phyloP scores from a whole-genome alignment of 1,140 invertebrate species.

The Solenopsis fugax region DNA sequence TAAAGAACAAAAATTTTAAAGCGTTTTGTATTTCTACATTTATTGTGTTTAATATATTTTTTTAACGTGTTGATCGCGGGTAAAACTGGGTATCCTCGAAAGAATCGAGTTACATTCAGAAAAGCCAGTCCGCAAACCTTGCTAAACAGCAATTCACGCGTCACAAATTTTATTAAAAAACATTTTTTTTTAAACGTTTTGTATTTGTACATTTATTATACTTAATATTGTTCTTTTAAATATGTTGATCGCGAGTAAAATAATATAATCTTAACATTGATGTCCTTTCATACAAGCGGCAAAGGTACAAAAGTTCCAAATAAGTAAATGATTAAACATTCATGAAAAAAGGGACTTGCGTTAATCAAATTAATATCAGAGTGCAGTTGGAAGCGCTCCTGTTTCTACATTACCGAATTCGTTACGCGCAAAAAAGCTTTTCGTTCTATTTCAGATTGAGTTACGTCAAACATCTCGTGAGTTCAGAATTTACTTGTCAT shows the following conservation, averaged over 20 bases:
- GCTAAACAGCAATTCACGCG: too few relatives aligned
- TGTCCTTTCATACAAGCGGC: not conserved
- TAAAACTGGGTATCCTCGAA: not conserved
- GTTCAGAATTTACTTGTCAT: not conserved
- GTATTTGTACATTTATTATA: not conserved
- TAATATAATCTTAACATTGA: not conserved
- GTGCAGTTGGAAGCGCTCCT: not conserved
- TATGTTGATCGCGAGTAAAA: not conserved
- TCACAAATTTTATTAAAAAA: too few relatives aligned
- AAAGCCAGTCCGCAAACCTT: not conserved
- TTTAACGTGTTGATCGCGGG: not conserved
- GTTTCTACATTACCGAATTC: not conserved
- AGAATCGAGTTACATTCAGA: not conserved
- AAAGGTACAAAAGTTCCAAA: not conserved
- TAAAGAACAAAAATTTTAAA: not conserved
- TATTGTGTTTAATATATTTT: not conserved
- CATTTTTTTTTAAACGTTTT: too few relatives aligned
- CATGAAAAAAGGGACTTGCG: not conserved
- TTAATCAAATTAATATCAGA: conserved; percentile 6
- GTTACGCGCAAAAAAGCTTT: not conserved
- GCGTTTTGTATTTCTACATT: not conserved
- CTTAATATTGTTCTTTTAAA: not conserved
- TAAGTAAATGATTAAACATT: not conserved
- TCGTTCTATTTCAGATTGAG: not conserved
- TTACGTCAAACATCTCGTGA: not conserved